Percentiles rank a stretch among this genome's conserved stretches.
Conservation (phyloP, 2,797 vertebrate genomes). For the Hydrophis major region DNA sequence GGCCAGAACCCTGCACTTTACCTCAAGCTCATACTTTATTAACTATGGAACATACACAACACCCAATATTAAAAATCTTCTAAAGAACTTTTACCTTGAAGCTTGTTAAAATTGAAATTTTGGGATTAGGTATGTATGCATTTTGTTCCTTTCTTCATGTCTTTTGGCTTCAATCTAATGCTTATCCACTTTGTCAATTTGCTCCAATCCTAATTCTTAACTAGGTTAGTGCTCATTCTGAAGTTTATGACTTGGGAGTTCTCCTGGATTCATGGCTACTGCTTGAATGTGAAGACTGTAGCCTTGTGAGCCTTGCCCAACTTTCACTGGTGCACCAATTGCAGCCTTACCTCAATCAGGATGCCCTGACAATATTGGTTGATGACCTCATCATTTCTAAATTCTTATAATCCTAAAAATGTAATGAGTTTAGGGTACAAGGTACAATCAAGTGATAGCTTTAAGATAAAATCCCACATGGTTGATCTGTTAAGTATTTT, state of each 20-base stretch:
- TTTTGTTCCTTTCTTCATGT: too few relatives aligned
- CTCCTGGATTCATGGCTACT: not conserved
- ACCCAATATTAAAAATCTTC: too few relatives aligned
- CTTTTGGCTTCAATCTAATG: too few relatives aligned
- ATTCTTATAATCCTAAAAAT: not conserved
- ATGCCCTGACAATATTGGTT: not conserved
- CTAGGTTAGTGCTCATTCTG: not conserved
- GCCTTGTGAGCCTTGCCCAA: not conserved
- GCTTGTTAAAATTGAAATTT: too few relatives aligned
- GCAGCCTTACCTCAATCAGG: not conserved
- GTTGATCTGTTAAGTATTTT: not conserved
- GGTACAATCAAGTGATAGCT: not conserved
- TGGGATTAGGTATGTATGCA: too few relatives aligned
- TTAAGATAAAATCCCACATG: not conserved
- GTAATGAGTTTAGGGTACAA: not conserved
- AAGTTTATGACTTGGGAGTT: not conserved
- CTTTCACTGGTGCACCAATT: not conserved
- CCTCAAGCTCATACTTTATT: too few relatives aligned
- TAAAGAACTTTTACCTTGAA: too few relatives aligned
- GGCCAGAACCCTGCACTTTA: too few relatives aligned
- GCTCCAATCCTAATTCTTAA: not conserved
- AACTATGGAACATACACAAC: too few relatives aligned
- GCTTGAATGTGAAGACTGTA: not conserved
- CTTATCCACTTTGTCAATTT: not conserved
- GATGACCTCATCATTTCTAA: not conserved